Evolutionary conservation across 2,797 vertebrate species (phyloP), one percentile per base, ranked within the genome.

Genomic region (Hemibagrus guttatus): DNA sequence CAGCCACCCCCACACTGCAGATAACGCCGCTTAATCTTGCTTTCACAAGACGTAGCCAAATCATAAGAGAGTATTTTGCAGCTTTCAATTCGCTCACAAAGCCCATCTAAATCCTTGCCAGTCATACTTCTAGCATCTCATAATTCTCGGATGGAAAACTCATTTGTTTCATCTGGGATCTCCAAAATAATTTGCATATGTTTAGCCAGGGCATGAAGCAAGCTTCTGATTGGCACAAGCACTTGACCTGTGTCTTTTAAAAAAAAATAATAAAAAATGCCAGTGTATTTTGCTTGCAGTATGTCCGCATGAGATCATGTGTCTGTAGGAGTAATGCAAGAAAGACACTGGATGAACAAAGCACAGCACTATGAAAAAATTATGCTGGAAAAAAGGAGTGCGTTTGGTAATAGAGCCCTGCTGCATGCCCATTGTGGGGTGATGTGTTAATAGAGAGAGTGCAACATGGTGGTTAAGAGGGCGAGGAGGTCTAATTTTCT

Each of bases 381-480:
- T 91, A 90, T 90, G 89, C 88, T 91, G 28, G 78, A 35, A 68
- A 66, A 68, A 90, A 89, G 84, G 85, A 85, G 46, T 49, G 86
- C 88, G 90, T 93, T 94, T 93, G 92, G 94, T 92, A 95, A 95
- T 91, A 91, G 89, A 93, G 94, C 91, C 93, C 93, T 92, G 92
- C 93, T 94, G 94, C 91, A 93, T 92, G 93, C 92, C 92, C 89
- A 92, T 94, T 94, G 94, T 94, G 91, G 92, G 91, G 93, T 94
- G 93, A 93, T 94, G 95, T 95, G 94, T 95, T 95, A 95, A 95
- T 95, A 91, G 88, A 87, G 91, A 93, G 92, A 91, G 92, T 92
- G 92, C 93, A 93, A 93, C 94, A 90, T 92, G 92, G 92, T 92
- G 92, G 90, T 94, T 93, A 91, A 92, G 89, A 91, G 95, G 92